A percentile compares a stretch with the other conserved stretches of the same genome.
Evolutionary conservation across 2,888 invertebrate species (phyloP).

Genomic region (Stenodema calcarata): DNA sequence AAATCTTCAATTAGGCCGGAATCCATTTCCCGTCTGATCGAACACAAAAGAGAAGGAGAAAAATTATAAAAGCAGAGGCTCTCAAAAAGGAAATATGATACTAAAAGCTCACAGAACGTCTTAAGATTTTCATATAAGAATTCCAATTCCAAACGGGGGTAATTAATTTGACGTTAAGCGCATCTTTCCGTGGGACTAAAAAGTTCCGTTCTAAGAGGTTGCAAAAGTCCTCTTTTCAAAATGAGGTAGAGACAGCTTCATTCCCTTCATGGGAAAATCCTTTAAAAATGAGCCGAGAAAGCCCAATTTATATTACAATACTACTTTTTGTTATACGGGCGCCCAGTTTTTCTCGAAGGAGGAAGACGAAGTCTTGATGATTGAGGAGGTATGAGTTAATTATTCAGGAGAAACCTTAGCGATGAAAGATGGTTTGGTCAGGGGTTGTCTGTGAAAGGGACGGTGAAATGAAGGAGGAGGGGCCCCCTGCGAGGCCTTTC

Average conservation of each 20-base stretch:
- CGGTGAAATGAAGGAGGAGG: neutral
- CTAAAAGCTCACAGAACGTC: neutral
- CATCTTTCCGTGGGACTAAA: neutral
- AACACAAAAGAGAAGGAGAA: neutral
- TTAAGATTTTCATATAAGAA: neutral
- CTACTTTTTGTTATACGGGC: neutral
- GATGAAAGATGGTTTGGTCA: neutral
- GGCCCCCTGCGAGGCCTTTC: neutral
- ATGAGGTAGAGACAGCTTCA: neutral
- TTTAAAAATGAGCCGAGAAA: neutral
- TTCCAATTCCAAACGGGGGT: neutral
- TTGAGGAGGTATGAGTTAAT: neutral
- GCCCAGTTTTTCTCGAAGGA: neutral
- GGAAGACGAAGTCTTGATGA: neutral
- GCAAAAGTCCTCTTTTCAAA: neutral
- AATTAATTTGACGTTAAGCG: neutral
- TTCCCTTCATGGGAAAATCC: neutral
- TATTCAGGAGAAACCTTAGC: neutral
- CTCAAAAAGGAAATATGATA: neutral
- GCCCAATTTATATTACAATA: neutral
- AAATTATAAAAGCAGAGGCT: neutral
- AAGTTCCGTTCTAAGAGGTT: neutral
- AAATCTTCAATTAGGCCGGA: neutral
- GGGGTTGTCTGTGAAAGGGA: neutral
- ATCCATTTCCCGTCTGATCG: neutral